Percentiles rank a stretch among this genome's conserved stretches.
Conservation (phyloP, 2,797 vertebrate genomes). For the Syncerus caffer region DNA sequence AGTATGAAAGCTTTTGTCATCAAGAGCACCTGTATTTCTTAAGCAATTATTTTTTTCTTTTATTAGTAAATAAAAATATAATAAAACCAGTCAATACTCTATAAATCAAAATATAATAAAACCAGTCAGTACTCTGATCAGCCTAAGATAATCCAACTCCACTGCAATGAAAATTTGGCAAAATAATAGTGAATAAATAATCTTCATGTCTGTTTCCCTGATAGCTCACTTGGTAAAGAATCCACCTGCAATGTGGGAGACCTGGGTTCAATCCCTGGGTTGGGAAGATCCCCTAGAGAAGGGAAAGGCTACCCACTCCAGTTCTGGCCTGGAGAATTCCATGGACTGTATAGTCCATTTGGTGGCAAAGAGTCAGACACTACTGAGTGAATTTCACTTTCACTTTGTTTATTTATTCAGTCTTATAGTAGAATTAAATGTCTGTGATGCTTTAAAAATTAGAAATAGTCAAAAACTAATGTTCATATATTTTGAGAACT, state of each 20-base stretch:
- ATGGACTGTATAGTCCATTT: neutral
- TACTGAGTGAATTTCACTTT: neutral
- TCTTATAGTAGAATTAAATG: neutral
- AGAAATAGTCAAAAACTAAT: neutral
- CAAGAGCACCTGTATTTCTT: neutral
- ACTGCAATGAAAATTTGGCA: neutral
- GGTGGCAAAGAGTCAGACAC: neutral
- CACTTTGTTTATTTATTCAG: neutral
- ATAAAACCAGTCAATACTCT: neutral
- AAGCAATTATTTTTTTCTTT: neutral
- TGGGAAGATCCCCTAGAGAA: neutral
- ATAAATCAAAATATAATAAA: neutral
- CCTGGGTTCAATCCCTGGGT: neutral
- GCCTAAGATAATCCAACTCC: neutral
- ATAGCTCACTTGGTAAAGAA: neutral
- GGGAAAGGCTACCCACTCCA: neutral
- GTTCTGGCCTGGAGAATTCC: neutral
- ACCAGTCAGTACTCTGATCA: neutral
- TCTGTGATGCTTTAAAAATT: neutral
- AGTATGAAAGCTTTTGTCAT: neutral
- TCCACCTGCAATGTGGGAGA: neutral
- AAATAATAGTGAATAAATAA: neutral
- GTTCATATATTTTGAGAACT: neutral
- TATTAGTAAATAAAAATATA: neutral
- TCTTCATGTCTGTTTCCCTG: neutral